Base-by-base conservation (phyloP, 1,140 invertebrate genomes). In the Calliphora vicina region DNA sequence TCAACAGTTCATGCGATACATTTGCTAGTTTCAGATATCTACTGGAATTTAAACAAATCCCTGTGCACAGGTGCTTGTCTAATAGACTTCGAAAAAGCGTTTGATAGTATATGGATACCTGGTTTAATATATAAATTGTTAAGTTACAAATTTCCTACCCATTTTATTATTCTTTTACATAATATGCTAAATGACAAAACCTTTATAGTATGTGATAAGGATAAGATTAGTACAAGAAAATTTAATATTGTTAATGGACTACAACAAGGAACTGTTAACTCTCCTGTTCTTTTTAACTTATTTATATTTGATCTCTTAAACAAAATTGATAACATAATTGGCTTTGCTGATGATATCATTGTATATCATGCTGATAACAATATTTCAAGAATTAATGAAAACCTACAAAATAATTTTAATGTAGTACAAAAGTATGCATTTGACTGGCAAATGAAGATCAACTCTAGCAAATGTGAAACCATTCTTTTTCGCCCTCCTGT, bases 401-500 rank as follows among this genome's bases (percentile, higher is more conserved):
- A 71, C 26, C 3, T 82, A 8, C 81, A 82, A 82, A 61, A 45
- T 42, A 71, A 43, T 9, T 82, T 57, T 71, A 71, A 17, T 20
- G 4, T 26, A 26, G 35, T 82, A 20, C 50, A 72, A 82, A 35
- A 67, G 12, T 82, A 82, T 35, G 17, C 81, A 4, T 17, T n/a
- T 25, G 71, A 82, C 27, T 82, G 81, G 81, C 81, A 82, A 15
- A 43, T 71, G 29, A 71, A 81, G 57, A 27, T 82, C 13, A 82
- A 82, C 42, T 50, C 26, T 15, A 72, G 50, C 27, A 82, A 71
- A 82, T 82, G 81, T 71, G 81, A 82, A 71, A 82, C 45, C 26
- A 82, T 82, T 17, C 50, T 82, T 27, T 82, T 82, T 27, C 57
- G 81, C 8, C 81, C 57, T 17, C 81, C 57, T 71, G 61, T 82